These are phyloP conservation scores for Podotricha telesiphe DNA, from an alignment of 2,888 invertebrate genomes.

Conservation along the genomic window DNA sequence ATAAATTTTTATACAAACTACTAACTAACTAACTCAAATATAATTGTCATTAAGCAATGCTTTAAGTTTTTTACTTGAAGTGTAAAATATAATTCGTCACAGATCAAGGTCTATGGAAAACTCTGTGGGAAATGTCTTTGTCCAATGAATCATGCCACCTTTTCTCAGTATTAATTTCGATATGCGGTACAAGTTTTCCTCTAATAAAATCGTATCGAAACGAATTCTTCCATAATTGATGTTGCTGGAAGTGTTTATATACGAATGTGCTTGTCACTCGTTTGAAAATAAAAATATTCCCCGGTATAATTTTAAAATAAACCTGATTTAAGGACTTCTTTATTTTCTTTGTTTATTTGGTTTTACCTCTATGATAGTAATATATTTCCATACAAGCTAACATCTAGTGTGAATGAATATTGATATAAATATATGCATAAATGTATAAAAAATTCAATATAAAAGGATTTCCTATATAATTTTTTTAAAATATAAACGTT, in stretches of 20 bases:
- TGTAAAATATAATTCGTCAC: slow-evolving; percentile 19
- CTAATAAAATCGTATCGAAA: not conserved
- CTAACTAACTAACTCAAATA: not conserved
- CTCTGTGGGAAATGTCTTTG: slow-evolving; percentile 34
- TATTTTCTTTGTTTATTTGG: not conserved
- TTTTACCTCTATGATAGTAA: too few species aligned
- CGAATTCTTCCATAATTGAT: slow-evolving; percentile 22
- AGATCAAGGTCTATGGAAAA: slow-evolving; percentile 30
- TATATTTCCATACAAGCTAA: too few species aligned
- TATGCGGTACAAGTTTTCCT: slow-evolving; percentile 1
- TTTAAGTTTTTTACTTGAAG: not conserved
- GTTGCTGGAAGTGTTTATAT: not conserved
- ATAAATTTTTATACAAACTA: too few species aligned
- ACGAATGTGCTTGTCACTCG: not conserved
- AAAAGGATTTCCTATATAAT: too few species aligned
- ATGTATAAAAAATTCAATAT: too few species aligned
- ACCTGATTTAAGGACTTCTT: not conserved
- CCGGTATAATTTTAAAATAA: not conserved
- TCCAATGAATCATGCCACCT: slow-evolving; percentile 32
- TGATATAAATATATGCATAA: too few species aligned
- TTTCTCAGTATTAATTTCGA: slow-evolving; percentile 22
- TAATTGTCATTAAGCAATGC: not conserved
- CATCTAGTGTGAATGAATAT: too few species aligned
- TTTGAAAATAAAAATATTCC: not conserved
- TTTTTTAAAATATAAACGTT: too few species aligned